A percentile compares a stretch with the other conserved stretches of the same genome.
These are phyloP conservation scores for Antechinus flavipes DNA, from an alignment of 2,113 vertebrate genomes.

Conservation along the genomic window DNA sequence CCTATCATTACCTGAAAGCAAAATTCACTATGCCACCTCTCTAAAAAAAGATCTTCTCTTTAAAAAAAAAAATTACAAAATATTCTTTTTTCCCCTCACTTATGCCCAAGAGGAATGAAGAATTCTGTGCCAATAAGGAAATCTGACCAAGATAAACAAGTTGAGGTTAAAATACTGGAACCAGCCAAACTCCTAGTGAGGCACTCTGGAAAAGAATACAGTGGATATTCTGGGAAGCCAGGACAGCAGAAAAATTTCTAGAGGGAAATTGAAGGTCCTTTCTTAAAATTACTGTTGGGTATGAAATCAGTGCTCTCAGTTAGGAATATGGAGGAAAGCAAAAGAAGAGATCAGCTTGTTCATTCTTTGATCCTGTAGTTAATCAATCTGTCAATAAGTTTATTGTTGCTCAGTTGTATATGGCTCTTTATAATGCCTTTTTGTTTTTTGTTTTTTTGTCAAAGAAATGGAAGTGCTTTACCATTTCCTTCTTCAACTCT, in stretches of 20 bases:
- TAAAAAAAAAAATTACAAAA: constrained; percentile 68
- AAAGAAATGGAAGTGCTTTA: neutral
- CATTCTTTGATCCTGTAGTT: neutral
- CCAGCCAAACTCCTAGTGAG: constrained; percentile 70
- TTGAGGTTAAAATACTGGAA: constrained; percentile 64
- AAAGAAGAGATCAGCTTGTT: neutral
- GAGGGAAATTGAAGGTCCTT: constrained; percentile 48
- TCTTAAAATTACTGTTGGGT: neutral
- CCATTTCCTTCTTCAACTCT: neutral
- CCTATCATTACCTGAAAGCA: neutral
- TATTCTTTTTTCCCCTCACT: constrained; percentile 71
- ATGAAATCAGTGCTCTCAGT: neutral
- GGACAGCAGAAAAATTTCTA: constrained; percentile 58
- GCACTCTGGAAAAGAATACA: constrained; percentile 71
- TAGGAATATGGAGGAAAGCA: neutral
- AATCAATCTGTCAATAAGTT: neutral
- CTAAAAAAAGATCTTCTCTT: constrained; percentile 2
- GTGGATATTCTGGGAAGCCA: constrained; percentile 69
- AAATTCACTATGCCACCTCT: neutral
- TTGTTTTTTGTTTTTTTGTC: too few relatives aligned
- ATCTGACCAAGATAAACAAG: constrained; percentile 78
- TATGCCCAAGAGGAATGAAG: constrained; percentile 72
- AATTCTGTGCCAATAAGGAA: constrained; percentile 73
- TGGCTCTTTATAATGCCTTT: neutral
- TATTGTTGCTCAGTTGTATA: neutral